Evolutionary conservation across 2,797 vertebrate genomes (phyloP).

Genomic region (Aldrovandia affinis): DNA sequence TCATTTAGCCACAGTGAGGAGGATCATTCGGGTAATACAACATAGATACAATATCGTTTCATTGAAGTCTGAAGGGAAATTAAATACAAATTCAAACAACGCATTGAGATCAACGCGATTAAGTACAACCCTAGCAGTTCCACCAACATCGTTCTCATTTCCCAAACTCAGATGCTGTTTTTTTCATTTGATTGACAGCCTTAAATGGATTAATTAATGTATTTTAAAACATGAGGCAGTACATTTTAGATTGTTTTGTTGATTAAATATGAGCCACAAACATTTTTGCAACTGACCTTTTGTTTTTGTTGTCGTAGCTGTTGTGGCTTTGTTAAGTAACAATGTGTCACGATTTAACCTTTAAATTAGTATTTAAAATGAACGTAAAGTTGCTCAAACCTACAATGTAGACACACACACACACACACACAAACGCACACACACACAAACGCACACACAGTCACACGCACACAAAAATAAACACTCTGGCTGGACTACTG

Average conservation of each 20-base stretch:
- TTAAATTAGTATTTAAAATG: background rate
- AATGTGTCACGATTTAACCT: background rate
- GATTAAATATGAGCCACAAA: background rate
- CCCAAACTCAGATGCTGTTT: background rate
- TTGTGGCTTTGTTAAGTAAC: background rate
- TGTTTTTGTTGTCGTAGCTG: background rate
- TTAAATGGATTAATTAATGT: background rate
- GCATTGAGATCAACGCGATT: background rate
- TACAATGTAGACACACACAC: background rate
- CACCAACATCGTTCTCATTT: background rate
- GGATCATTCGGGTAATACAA: background rate
- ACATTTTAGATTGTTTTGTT: background rate
- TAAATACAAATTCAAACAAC: background rate
- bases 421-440: background rate
- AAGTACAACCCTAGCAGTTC: background rate
- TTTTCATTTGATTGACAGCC: background rate
- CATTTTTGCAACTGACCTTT: background rate
- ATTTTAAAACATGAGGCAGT: background rate
- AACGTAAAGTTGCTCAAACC: background rate
- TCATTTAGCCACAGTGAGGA: background rate
- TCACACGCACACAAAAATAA: background rate
- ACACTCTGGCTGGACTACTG: conserved; percentile 40
- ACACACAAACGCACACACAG: background rate
- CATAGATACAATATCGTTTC: background rate
- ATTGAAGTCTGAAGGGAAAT: background rate